Evolutionary conservation across 2,113 vertebrate species (phyloP).

Genomic region (Oceanites oceanicus): DNA sequence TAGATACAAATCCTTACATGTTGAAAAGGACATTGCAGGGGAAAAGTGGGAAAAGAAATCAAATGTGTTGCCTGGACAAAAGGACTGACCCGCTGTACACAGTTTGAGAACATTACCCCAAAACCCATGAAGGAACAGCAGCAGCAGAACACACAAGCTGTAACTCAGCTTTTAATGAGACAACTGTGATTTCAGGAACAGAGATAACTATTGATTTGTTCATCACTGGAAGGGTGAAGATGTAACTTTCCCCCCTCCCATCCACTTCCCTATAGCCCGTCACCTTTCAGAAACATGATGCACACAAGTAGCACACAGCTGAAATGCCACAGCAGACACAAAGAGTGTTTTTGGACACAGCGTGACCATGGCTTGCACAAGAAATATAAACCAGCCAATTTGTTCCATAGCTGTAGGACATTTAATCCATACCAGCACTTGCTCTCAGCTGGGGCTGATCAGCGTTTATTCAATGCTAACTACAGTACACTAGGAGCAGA

Average conservation of each 20-base stretch:
- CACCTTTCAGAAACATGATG: background rate
- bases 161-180: slow-evolving; percentile 4
- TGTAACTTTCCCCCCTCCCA: background rate
- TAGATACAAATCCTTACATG: background rate
- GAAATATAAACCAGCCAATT: background rate
- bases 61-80: background rate
- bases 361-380: background rate
- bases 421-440: background rate
- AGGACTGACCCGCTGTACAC: background rate
- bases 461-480: background rate
- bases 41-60: background rate
- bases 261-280: background rate
- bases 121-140: background rate
- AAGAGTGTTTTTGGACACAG: background rate
- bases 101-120: background rate
- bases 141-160: background rate
- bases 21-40: background rate
- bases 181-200: background rate
- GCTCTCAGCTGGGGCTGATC: background rate
- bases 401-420: background rate
- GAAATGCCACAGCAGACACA: background rate
- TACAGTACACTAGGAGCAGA: background rate
- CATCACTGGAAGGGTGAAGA: background rate
- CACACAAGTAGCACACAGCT: background rate
- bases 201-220: background rate